phyloP scores from a whole-genome alignment of 2,888 invertebrate species.

The Melitaea athalia region DNA sequence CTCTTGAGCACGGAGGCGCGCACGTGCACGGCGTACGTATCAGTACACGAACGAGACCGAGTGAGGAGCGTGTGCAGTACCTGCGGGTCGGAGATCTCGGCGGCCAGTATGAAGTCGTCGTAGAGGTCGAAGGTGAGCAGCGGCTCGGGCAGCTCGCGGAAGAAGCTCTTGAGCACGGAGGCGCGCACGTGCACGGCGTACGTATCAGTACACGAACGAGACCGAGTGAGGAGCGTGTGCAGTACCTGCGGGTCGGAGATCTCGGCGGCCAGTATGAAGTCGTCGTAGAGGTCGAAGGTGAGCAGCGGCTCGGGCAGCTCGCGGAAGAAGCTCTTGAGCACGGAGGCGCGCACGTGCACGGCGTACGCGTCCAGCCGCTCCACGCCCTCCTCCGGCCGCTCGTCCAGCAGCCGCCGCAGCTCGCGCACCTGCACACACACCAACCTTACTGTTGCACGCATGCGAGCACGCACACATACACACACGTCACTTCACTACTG shows the following conservation, averaged over 20 bases:
- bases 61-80: slow-evolving; percentile 77
- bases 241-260: slow-evolving; percentile 89
- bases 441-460: too few relatives aligned
- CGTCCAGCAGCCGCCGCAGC: slow-evolving; percentile 88
- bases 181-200: slow-evolving; percentile 95
- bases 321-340: slow-evolving; percentile 93
- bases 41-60: too few relatives aligned
- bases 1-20: too few relatives aligned
- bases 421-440: slow-evolving; percentile 85
- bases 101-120: slow-evolving; percentile 95
- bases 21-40: too few relatives aligned
- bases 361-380: slow-evolving; percentile 89
- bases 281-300: slow-evolving; percentile 96
- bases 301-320: slow-evolving; percentile 97
- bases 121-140: slow-evolving; percentile 96
- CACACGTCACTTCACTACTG: too few relatives aligned
- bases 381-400: slow-evolving; percentile 86
- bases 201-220: too few relatives aligned
- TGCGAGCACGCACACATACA: too few relatives aligned
- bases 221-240: too few relatives aligned
- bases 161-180: slow-evolving; percentile 93
- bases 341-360: slow-evolving; percentile 94
- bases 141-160: slow-evolving; percentile 96
- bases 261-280: slow-evolving; percentile 94
- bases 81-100: slow-evolving; percentile 90